Base-by-base conservation (phyloP, 1,140 invertebrate genomes). In the Heliothis subflexa region DNA sequence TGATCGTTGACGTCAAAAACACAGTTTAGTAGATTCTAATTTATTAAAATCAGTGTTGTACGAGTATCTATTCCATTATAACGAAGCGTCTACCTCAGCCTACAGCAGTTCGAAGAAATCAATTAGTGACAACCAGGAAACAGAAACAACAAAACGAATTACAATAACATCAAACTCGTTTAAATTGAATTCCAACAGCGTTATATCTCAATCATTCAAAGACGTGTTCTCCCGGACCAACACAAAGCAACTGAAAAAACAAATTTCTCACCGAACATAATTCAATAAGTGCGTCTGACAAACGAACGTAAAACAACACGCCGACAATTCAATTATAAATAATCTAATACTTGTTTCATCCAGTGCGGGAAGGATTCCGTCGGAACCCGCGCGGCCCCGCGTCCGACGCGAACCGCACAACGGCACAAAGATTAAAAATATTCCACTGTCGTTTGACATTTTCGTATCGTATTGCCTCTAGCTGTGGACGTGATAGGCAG, bases 271-370 rank as follows among this genome's bases (percentile, higher is more conserved):
- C 71, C 10, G 16, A 21, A 61, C 9, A 18, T 73, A 73, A 73
- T 25, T 61, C 71, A 49, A 73, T 59, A 59, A 59, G 54, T 47
- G 71, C 71, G 54, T 21, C 71, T 59, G 45, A 59, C 70, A 72
- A 57, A 72, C 71, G 47, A 73, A 78, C 78, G 57, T 45, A 54
- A 73, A 64, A 45, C 47, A 78, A 59, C 64, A n/a, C 52, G 62
- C 45, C 68, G 78, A 54, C 78, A 64, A 78, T 78, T 73, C 78
- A 79, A 79, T 79, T 79, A 79, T 73, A 79, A 79, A 79, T 73
- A 79, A 79, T 79, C 78, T 73, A 73, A 79, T 79, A 79, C 71
- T 79, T 73, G 5, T 47, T 74, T 74, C 55, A 70, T 70, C 66
- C 66, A 21, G 66, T 21, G 16, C 21, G 55, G 61, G 28, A 21